Conservation (phyloP, 2,888 invertebrate species). For the Brachypterus glaber region DNA sequence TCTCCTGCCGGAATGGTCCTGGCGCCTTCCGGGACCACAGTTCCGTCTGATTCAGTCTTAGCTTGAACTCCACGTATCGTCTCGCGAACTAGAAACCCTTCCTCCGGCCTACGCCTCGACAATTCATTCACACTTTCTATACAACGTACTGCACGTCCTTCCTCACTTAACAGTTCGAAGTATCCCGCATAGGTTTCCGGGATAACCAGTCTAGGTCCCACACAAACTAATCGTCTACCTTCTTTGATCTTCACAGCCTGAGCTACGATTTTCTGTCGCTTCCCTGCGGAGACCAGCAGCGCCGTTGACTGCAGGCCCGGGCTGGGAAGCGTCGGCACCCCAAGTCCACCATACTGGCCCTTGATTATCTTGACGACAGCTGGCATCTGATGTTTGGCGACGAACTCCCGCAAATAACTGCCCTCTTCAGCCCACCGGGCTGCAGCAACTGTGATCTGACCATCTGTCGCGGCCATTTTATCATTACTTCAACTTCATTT, state of each 20-base stretch:
- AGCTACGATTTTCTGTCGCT: conserved; percentile 76
- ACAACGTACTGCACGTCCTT: conserved; percentile 82
- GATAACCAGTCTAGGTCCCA: conserved; percentile 76
- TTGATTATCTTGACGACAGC: conserved; percentile 85
- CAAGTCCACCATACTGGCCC: conserved; percentile 86
- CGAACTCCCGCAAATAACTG: conserved; percentile 63
- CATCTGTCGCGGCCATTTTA: conserved; percentile 79
- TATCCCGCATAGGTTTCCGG: conserved; percentile 86
- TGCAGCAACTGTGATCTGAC: conserved; percentile 80
- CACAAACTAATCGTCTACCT: conserved; percentile 69
- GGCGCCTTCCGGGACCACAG: conserved; percentile 57
- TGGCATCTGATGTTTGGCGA: conserved; percentile 63
- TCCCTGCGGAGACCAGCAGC: conserved; percentile 74
- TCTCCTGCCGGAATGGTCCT: conserved; percentile 71
- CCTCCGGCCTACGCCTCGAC: conserved; percentile 62
- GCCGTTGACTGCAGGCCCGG: conserved; percentile 81
- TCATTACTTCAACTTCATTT: conserved; percentile 42
- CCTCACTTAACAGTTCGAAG: conserved; percentile 90
- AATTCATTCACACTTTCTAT: conserved; percentile 82
- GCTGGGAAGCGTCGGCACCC: conserved; percentile 78
- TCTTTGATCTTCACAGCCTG: conserved; percentile 87
- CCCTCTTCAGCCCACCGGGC: conserved; percentile 68
- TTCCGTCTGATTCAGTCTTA: conserved; percentile 50
- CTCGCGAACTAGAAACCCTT: conserved; percentile 71
- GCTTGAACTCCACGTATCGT: conserved; percentile 61